These are phyloP conservation scores for Drosophila ustulata DNA, from an alignment of 2,888 invertebrate species.

Conservation along the genomic window DNA sequence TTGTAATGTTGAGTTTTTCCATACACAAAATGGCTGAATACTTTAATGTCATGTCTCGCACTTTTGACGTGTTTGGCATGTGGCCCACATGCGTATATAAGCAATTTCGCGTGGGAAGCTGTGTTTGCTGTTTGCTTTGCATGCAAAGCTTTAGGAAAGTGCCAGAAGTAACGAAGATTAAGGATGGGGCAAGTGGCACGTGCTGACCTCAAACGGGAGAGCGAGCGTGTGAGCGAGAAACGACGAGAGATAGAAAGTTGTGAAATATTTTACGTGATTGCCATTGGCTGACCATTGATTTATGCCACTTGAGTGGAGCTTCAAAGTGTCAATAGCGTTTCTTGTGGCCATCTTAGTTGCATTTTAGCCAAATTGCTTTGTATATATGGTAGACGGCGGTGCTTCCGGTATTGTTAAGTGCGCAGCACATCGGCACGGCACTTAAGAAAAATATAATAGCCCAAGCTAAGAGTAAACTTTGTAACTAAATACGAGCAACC, in stretches of 20 bases:
- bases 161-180: conserved; percentile 82
- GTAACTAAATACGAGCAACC: conserved; percentile 74
- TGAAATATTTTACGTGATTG: conserved; percentile 78
- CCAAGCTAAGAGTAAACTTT: conserved; percentile 76
- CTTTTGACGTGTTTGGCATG: conserved; percentile 56
- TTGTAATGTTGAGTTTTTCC: too few species aligned
- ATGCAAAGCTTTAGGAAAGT: conserved; percentile 77
- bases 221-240: background rate
- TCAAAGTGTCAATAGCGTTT: conserved; percentile 75
- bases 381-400: conserved; percentile 39
- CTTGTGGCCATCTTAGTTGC: conserved; percentile 55
- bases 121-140: conserved; percentile 66
- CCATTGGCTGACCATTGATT: conserved; percentile 75
- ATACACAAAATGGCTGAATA: too few species aligned
- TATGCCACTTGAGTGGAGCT: conserved; percentile 76
- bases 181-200: conserved; percentile 74
- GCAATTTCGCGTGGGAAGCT: conserved; percentile 10
- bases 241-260: conserved; percentile 29
- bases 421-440: conserved; percentile 67
- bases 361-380: conserved; percentile 78
- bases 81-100: conserved; percentile 16
- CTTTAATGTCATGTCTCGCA: conserved; percentile 33
- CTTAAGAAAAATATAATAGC: conserved; percentile 76
- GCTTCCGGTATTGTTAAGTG: conserved; percentile 79
- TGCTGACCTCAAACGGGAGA: conserved; percentile 64